Conservation (phyloP, 2,113 vertebrate genomes). For the Ariopsis seemanni region DNA sequence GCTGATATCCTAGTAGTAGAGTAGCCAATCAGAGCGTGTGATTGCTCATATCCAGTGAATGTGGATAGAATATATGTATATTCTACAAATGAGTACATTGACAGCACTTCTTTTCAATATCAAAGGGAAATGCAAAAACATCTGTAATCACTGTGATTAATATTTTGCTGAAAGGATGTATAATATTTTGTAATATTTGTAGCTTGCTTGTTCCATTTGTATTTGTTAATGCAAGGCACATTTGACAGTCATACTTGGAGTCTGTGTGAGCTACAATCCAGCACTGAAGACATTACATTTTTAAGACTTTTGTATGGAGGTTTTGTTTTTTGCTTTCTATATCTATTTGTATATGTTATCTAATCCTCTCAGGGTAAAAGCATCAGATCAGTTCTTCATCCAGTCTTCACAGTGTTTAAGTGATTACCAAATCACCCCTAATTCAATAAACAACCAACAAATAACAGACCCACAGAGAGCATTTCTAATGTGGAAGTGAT, state of each 20-base stretch:
- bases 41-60: no score
- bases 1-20: no score
- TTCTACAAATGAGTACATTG: background rate
- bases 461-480: background rate
- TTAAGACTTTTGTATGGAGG: conserved; percentile 19
- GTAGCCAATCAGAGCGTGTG: no score
- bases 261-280: conserved; percentile 49
- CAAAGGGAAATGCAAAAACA: conserved; percentile 11
- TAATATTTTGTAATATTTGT: conserved; percentile 46
- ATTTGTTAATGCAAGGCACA: conserved; percentile 23
- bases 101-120: conserved; percentile 1
- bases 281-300: conserved; percentile 60
- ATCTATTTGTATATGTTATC: conserved; percentile 52
- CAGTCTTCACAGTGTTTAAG: background rate
- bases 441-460: conserved; percentile 27
- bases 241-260: conserved; percentile 42
- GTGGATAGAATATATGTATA: no score
- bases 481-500: background rate
- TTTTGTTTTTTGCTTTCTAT: conserved; percentile 8
- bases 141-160: conserved; percentile 40
- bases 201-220: background rate
- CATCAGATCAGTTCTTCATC: conserved; percentile 39
- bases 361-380: conserved; percentile 71
- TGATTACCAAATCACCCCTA: background rate
- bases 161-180: conserved; percentile 56